Base-by-base conservation (phyloP, 2,797 vertebrate species). In the Leptodactylus fallax region DNA sequence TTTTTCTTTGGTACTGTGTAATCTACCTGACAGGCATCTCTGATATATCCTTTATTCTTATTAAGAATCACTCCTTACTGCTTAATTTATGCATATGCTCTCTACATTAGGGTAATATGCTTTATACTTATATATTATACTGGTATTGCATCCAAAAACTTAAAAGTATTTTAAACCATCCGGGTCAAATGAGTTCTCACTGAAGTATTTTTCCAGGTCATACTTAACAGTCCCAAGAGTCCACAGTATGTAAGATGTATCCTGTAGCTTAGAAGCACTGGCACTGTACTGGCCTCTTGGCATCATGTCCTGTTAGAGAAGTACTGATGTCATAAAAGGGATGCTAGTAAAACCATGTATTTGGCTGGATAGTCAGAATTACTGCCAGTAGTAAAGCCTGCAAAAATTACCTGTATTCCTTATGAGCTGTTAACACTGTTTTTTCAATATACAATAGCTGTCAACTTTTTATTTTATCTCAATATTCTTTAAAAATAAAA, bases 391-490 rank as follows among this genome's bases (percentile, higher is more conserved):
- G 78, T 77, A 85, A 88, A 81, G 83, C 21, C 83, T 81, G 78
- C 78, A 88, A 76, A 85, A 88, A 85, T 81, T 85, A 85, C 87
- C 69, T 81, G 81, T 88, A 79, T 88, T 88, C 83, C 87, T 85
- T 81, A 81, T 88, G 87, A 85, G 87, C 87, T 88, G 87, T 85
- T 88, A 88, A 85, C 87, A 85, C 87, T 85, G 78, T 85, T 85
- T 88, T 88, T 81, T 65, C 36, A 79, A 88, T 84, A 85, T 79
- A 80, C 65, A 49, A 80, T 53, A 74, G 23, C 17, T 53, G 16
- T 87, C 87, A 83, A 17, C 67, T 63, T 82, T 45, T 77, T 76
- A 51, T 82, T 77, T 61, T 61, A 7, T 21, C 79, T 61, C 21
- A 87, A 77, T 76, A 25, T 3, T 61, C 45, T 81, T 76, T 65